Percentiles rank a stretch among this genome's conserved stretches.
phyloP scores from a whole-genome alignment of 35 echinoderm and acorn worm species.

The Anneissia japonica region DNA sequence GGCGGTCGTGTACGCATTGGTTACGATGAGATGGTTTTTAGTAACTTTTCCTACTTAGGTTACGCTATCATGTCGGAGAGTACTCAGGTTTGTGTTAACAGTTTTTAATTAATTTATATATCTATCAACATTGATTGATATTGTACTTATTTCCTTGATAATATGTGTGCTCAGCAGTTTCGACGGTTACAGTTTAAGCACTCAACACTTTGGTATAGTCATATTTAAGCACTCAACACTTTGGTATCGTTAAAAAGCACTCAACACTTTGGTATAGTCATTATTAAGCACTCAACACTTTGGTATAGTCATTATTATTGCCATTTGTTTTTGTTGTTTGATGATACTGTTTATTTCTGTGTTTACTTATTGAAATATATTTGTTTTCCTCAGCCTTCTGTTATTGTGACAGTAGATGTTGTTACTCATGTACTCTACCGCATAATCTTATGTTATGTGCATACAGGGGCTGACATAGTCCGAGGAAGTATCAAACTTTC shows the following conservation, averaged over 20 bases:
- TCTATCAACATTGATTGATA: too few relatives aligned
- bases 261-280: too few relatives aligned
- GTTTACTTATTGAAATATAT: too few relatives aligned
- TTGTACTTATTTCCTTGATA: not conserved
- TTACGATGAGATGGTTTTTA: conserved; percentile 55
- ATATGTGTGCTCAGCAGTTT: not conserved
- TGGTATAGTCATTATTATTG: too few relatives aligned
- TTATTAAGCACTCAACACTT: too few relatives aligned
- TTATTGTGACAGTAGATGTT: conserved; percentile 48
- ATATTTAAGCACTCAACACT: not conserved
- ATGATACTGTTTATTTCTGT: too few relatives aligned
- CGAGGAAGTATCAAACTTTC: conserved; percentile 53
- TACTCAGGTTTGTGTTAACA: conserved; percentile 82
- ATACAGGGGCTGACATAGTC: conserved; percentile 20
- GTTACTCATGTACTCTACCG: conserved; percentile 63
- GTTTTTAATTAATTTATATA: too few relatives aligned
- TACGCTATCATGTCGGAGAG: conserved; percentile 88
- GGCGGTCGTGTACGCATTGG: conserved; percentile 66
- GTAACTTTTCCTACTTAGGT: conserved; percentile 73
- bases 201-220: not conserved
- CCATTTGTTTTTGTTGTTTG: too few relatives aligned
- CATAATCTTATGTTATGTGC: conserved; percentile 78
- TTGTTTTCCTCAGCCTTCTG: conserved; percentile 42
- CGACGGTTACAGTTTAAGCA: not conserved
- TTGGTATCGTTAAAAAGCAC: too few relatives aligned